Evolutionary conservation across 1,140 invertebrate species (phyloP), one percentile per base, ranked within the genome.

Genomic region (Aleiodes sp.): DNA sequence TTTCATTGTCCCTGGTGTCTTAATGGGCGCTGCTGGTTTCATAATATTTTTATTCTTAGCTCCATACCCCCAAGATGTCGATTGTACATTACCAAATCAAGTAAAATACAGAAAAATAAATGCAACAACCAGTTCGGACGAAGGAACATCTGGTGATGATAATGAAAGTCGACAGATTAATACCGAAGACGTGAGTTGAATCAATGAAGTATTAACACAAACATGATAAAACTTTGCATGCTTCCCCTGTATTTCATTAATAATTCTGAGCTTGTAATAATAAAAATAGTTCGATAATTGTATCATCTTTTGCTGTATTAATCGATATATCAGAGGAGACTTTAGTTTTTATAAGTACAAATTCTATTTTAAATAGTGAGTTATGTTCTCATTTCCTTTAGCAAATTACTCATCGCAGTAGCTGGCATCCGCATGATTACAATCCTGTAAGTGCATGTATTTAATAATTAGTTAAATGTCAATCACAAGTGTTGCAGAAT

Each of bases 1-100:
- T 26, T 98, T 99, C 81, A 92, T 98, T 37, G 91, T 98, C 57
- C 97, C 97, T 4, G 94, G 94, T n/a, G 82, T 92, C 9, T 92
- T 97, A 56, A 97, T 98, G 80, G 92, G 89, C 2, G 65, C 82
- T 0, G 80, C 91, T 12, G 96, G 95, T 10, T 90, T 96, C 69
- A 52, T 96, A 0, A 88, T 96, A 16, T 98, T 97, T 80, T 84
- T 98, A 26, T 96, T 98, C 80, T 84, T 98, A 12, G 91, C 94
- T 0, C 90, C 93, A 52, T 90, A 92, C 77, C 96, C 96, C 0
- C 84, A 87, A 64, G 90, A 92, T 79, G 92, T 96, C 37, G 92
- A 90, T 3, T 91, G 88, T 74, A 75, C 84, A 41, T 75, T 86
- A 52, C 86, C 89, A 8, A 77, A 82, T 62, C 77, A 81, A 59